Conservation (phyloP, 2,113 vertebrate species). For the Phyllopteryx taeniolatus region DNA sequence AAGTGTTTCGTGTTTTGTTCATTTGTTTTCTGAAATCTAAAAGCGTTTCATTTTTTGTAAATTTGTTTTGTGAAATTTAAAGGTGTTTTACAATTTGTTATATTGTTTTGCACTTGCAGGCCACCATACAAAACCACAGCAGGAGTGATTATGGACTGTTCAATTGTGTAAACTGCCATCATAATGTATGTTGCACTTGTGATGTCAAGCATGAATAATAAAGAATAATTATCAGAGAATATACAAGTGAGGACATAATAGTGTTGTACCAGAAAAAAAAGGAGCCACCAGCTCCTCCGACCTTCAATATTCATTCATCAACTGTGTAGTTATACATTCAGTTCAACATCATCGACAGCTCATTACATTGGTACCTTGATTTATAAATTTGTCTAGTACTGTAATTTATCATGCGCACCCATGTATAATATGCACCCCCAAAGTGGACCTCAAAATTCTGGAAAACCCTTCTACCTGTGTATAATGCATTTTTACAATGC, state of each 20-base stretch:
- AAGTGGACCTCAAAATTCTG: too few relatives aligned
- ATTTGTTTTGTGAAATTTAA: too few relatives aligned
- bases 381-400: background rate
- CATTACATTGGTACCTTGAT: background rate
- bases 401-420: too few relatives aligned
- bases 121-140: background rate
- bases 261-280: background rate
- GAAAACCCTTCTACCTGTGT: too few relatives aligned
- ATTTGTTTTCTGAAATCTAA: too few relatives aligned
- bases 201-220: background rate
- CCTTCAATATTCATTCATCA: background rate
- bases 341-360: background rate
- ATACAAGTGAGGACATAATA: background rate
- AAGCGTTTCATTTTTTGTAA: too few relatives aligned
- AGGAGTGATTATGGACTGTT: constrained; percentile 6
- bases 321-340: background rate
- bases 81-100: too few relatives aligned
- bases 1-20: too few relatives aligned
- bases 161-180: constrained; percentile 3
- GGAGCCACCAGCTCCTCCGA: background rate
- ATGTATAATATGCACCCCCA: too few relatives aligned
- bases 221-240: background rate
- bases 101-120: too few relatives aligned
- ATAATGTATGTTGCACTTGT: background rate
- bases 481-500: too few relatives aligned